Evolutionary conservation across 2,888 invertebrate genomes (phyloP), one percentile per base, ranked within the genome.

Genomic region (Drosophila mulleri): DNA sequence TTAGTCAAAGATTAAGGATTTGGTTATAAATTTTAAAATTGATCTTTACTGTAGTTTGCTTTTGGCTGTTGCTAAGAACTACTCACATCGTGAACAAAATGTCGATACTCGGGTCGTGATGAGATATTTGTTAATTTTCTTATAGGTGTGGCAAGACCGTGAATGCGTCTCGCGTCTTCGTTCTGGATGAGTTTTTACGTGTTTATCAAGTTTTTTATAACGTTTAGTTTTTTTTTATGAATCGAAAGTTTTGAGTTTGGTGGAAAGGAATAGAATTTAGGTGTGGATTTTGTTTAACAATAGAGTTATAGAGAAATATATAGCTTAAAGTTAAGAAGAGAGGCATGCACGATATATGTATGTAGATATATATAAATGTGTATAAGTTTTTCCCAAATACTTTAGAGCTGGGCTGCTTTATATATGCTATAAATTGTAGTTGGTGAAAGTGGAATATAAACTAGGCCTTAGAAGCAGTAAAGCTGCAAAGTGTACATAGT

Each of bases 21-120:
- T 50, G 12, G 39, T 52, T 37, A 48, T 59, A 41, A n/a, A n/a
- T 41, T 39, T 41, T 11, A 3, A 41, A 39, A 39, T 20, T 50
- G 26, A 52, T 57, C 8, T 37, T 26, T 62, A 76, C 67, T 59
- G 39, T 52, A 50, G 44, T 50, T 66, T 65, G 26, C 47, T 53
- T 53, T 80, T 70, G 75, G 70, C 72, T 78, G 67, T 76, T 70
- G 71, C 86, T 85, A 85, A 88, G 85, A 87, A 90, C 92, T 93
- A 93, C 93, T 93, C 93, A 93, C 93, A 92, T 93, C 93, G 90
- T 92, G 92, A 90, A 93, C 87, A 91, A 92, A 93, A 91, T 93
- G 93, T 91, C 93, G 93, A 88, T 92, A 93, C 92, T 93, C 93
- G 89, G 93, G 93, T 91, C 93, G 92, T 91, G 93, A 92, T 92